phyloP scores from a whole-genome alignment of 2,888 invertebrate genomes.

The Beris morrisii region DNA sequence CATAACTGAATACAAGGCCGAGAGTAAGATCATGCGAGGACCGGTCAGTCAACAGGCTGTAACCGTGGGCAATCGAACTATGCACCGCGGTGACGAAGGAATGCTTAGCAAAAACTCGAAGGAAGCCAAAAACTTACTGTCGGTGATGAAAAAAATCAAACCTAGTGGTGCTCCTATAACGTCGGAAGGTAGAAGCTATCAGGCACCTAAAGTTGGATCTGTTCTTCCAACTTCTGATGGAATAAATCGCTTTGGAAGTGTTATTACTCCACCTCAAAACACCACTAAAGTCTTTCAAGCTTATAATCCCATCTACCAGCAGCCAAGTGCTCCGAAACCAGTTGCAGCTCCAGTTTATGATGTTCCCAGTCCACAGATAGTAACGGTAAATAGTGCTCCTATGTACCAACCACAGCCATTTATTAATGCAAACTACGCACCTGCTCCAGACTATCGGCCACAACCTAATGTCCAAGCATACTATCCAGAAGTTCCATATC shows the following conservation, averaged over 20 bases:
- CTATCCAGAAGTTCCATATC: slow-evolving; percentile 10
- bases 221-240: slow-evolving; percentile 40
- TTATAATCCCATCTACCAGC: slow-evolving; percentile 32
- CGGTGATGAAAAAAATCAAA: slow-evolving; percentile 61
- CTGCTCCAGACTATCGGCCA: too few relatives aligned
- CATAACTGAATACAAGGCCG: slow-evolving; percentile 64
- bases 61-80: slow-evolving; percentile 55
- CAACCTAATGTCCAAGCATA: neutral
- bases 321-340: neutral
- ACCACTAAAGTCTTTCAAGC: slow-evolving; percentile 3
- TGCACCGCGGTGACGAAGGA: slow-evolving; percentile 55
- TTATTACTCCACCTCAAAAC: slow-evolving; percentile 17
- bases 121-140: slow-evolving; percentile 59
- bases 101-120: slow-evolving; percentile 56
- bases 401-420: too few relatives aligned
- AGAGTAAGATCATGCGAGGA: slow-evolving; percentile 75
- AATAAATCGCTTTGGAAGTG: slow-evolving; percentile 13
- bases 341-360: neutral
- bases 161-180: slow-evolving; percentile 43
- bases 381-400: too few relatives aligned
- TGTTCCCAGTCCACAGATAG: too few relatives aligned
- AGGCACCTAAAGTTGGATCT: slow-evolving; percentile 52
- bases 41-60: slow-evolving; percentile 74
- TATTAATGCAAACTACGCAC: too few relatives aligned
- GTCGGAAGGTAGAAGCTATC: slow-evolving; percentile 50